phyloP scores from a whole-genome alignment of 92 coral and sea anemone genomes.

The Porites lobata region DNA sequence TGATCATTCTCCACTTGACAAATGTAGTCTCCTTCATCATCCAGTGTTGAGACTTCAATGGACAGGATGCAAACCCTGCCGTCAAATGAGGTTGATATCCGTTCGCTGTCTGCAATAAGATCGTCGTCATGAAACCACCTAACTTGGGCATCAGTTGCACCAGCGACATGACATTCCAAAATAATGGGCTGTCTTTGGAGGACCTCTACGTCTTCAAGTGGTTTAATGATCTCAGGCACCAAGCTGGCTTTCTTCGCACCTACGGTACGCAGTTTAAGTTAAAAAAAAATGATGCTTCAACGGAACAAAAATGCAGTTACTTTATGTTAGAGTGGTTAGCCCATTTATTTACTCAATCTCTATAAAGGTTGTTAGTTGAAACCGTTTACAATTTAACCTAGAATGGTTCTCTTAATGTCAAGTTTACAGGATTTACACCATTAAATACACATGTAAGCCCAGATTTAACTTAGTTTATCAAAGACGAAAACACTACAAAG shows the following conservation, averaged over 20 bases:
- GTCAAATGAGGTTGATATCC: constrained; percentile 47
- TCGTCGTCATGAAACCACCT: constrained; percentile 71
- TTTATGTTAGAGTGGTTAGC: constrained; percentile 1
- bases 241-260: constrained; percentile 22
- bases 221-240: constrained; percentile 45
- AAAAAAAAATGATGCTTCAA: neutral
- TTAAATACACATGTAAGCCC: neutral
- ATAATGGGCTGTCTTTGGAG: constrained; percentile 57
- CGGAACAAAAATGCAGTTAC: too few relatives aligned
- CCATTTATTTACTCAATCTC: neutral
- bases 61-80: constrained; percentile 68
- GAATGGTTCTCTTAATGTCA: neutral
- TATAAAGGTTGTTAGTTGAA: neutral
- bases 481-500: neutral
- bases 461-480: neutral
- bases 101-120: constrained; percentile 48
- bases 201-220: constrained; percentile 70
- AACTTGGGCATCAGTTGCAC: constrained; percentile 62
- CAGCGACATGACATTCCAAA: constrained; percentile 77
- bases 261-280: constrained; percentile 1
- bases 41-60: constrained; percentile 71
- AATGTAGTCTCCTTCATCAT: constrained; percentile 82
- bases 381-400: neutral
- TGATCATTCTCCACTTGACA: constrained; percentile 73
- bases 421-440: neutral